Percentiles rank a stretch among this genome's conserved stretches.
Conservation (phyloP, 2,888 invertebrate genomes). For the Oscheius sp. region DNA sequence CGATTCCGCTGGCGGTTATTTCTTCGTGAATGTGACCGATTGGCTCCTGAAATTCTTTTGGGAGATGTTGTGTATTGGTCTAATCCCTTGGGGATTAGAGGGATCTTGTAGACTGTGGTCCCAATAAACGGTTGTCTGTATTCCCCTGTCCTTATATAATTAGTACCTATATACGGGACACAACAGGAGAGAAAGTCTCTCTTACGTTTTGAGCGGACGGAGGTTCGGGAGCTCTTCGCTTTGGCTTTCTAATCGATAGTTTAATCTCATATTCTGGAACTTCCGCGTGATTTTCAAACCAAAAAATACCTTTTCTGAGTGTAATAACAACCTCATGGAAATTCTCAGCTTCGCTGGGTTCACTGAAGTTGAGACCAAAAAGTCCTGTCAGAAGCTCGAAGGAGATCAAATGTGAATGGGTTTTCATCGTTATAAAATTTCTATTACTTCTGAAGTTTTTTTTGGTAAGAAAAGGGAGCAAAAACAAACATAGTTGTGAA, state of each 20-base stretch:
- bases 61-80: too few species aligned
- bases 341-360: background rate
- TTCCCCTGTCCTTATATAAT: too few species aligned
- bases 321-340: slow-evolving; percentile 2
- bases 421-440: slow-evolving; percentile 13
- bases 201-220: background rate
- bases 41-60: too few species aligned
- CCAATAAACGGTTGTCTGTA: too few species aligned
- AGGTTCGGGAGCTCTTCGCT: slow-evolving; percentile 13
- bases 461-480: background rate
- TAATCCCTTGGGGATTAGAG: too few species aligned
- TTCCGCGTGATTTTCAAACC: background rate
- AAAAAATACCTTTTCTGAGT: background rate
- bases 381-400: slow-evolving; percentile 8
- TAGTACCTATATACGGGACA: too few species aligned
- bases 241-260: background rate
- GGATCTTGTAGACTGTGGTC: too few species aligned
- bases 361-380: slow-evolving; percentile 22
- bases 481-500: background rate
- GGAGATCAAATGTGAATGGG: slow-evolving; percentile 15
- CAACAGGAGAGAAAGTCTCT: background rate
- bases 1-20: background rate
- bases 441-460: background rate
- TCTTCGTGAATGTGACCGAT: background rate
- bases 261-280: slow-evolving; percentile 4